A percentile compares a stretch with the other conserved stretches of the same genome.
Conservation (phyloP, 2,113 vertebrate genomes). For the Gopherus flavomarginatus region DNA sequence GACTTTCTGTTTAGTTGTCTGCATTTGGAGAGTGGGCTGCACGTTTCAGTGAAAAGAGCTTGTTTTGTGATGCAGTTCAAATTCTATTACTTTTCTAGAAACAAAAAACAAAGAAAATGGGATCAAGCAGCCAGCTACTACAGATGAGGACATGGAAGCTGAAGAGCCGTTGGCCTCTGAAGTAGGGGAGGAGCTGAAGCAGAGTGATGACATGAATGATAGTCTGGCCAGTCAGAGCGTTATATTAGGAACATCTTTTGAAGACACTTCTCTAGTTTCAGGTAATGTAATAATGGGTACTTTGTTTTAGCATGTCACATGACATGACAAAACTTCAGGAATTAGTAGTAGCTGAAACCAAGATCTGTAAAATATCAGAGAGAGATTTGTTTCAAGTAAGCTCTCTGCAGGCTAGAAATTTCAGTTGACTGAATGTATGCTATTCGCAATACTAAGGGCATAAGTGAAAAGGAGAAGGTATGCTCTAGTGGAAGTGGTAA, state of each 20-base stretch:
- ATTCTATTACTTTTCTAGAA: constrained; percentile 49
- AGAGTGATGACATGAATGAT: background rate
- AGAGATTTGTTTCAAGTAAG: background rate
- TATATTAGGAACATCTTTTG: constrained; percentile 41
- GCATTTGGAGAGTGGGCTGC: background rate
- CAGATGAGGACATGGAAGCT: background rate
- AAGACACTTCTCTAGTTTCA: constrained; percentile 51
- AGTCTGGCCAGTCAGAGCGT: background rate
- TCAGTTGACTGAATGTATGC: background rate
- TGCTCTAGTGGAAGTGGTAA: background rate
- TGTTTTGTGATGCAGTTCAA: background rate
- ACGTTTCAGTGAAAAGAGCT: background rate
- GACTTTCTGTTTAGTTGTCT: background rate
- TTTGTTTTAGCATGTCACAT: background rate
- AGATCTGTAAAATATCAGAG: background rate
- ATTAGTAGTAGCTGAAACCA: background rate
- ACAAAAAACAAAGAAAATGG: constrained; percentile 34
- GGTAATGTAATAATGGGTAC: constrained; percentile 49
- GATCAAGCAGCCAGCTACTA: background rate
- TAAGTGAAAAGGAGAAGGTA: background rate
- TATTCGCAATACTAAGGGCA: background rate
- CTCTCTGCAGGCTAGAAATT: background rate
- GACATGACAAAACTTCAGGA: background rate
- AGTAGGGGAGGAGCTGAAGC: background rate
- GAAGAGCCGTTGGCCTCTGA: background rate